Conservation (phyloP, 2,113 vertebrate species). For the Muntiacus muntjak region DNA sequence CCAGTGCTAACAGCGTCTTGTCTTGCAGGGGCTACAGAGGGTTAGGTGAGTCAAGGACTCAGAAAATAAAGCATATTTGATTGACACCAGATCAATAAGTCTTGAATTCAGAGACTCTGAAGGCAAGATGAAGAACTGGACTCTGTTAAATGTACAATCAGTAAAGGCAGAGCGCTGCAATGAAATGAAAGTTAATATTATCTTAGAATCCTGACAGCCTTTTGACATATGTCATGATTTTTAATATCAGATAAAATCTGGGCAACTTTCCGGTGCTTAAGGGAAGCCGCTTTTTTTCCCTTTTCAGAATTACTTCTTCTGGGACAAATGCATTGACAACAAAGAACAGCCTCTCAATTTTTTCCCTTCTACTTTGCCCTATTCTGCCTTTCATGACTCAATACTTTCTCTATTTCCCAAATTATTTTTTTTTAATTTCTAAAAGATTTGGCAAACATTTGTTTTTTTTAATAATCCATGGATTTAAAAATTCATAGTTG, state of each 20-base stretch:
- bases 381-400: background rate
- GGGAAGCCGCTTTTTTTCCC: background rate
- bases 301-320: slow-evolving; percentile 1
- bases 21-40: background rate
- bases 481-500: slow-evolving; percentile 45
- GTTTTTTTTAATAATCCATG: slow-evolving; percentile 27
- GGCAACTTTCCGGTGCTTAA: background rate
- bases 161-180: background rate
- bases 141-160: slow-evolving; percentile 14
- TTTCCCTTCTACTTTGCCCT: background rate
- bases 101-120: slow-evolving; percentile 8
- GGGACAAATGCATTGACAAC: background rate
- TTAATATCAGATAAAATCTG: slow-evolving; percentile 58
- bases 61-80: slow-evolving; percentile 43
- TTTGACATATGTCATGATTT: slow-evolving; percentile 47
- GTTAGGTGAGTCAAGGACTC: background rate
- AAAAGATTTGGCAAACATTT: slow-evolving; percentile 16
- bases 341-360: background rate
- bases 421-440: slow-evolving; percentile 2
- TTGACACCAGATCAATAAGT: slow-evolving; percentile 45
- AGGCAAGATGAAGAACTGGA: background rate
- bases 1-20: background rate
- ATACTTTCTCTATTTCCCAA: background rate
- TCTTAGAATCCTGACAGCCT: slow-evolving; percentile 9
- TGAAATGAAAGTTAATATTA: slow-evolving; percentile 51